phyloP scores from a whole-genome alignment of 2,113 vertebrate species.

The Damaliscus lunatus region DNA sequence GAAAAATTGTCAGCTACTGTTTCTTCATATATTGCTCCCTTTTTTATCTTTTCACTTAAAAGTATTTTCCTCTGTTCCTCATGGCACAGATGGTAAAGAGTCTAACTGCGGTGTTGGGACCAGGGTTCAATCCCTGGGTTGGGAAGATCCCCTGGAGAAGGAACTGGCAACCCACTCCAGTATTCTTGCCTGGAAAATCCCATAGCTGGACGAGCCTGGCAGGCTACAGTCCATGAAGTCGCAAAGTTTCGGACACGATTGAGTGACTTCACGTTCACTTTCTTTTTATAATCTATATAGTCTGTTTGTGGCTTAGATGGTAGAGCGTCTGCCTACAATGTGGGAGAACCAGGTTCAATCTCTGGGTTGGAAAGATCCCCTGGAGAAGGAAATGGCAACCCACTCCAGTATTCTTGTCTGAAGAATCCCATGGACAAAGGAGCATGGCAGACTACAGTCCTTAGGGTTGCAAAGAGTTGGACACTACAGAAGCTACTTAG shows the following conservation, averaged over 20 bases:
- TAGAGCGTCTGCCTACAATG: not conserved
- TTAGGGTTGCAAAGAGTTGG: not conserved
- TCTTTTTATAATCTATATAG: not conserved
- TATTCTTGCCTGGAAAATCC: not conserved
- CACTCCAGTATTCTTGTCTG: not conserved
- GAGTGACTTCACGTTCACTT: not conserved
- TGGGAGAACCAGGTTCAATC: accelerated
- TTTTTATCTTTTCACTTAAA: not conserved
- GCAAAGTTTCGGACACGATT: accelerated
- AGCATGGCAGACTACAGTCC: not conserved
- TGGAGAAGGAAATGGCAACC: not conserved
- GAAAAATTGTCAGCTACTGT: not conserved
- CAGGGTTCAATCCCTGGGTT: not conserved
- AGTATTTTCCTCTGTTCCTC: not conserved
- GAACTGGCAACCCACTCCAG: not conserved
- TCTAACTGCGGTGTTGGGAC: not conserved
- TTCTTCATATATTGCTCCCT: not conserved
- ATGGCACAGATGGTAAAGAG: not conserved
- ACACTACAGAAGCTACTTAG: not conserved
- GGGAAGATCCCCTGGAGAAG: not conserved
- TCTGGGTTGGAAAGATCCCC: not conserved
- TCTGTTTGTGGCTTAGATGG: not conserved
- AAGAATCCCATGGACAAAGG: not conserved
- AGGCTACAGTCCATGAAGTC: not conserved
- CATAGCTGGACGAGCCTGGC: not conserved